Base-by-base conservation (phyloP, 2,113 vertebrate genomes). In the Baryphthengus martii region DNA sequence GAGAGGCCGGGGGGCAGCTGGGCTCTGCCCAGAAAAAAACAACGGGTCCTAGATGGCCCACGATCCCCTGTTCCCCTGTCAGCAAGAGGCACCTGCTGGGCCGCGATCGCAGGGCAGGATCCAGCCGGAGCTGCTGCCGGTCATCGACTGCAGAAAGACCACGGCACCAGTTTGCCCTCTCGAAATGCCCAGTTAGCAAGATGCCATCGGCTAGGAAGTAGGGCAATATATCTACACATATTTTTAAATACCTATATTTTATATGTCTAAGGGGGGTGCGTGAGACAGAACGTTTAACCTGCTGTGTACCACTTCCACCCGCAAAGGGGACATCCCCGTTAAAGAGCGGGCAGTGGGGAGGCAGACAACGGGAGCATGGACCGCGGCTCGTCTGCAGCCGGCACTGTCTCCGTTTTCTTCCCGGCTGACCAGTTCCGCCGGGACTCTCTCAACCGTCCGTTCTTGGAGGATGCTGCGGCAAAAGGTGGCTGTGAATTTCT, bases 401-500 rank as follows among this genome's bases (percentile, higher is more conserved):
- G 15, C 31, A 7, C 18, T 3, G 39, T 31, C 25, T 21, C 28
- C 11, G 17, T 44, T 29, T 3, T 20, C 25, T 10, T n/a, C 28
- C 28, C n/a, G 17, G 50, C 53, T 7, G 50, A 67, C 55, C 50
- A 7, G 17, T 18, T 70, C 37, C 39, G 17, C 55, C 39, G n/a
- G n/a, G n/a, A n/a, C n/a, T n/a, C 53, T 44, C 59, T 85, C 31
- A 3, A 3, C 37, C 7, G 14, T 37, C 50, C 33, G 2, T 20
- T n/a, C 33, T 23, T 4, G 42, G 53, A 85, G 59, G 62, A 65
- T 88, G 80, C 50, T 7, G 20, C 47, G 35, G 88, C 93, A 95
- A 58, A 96, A 92, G 88, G 88, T 20, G 25, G 45, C 66, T 59
- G 95, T 68, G 97, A 91, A 95, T 97, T 97, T 96, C 77, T 78